Evolutionary conservation across 1,140 invertebrate species (phyloP).

Genomic region (Papilio polyxenes): DNA sequence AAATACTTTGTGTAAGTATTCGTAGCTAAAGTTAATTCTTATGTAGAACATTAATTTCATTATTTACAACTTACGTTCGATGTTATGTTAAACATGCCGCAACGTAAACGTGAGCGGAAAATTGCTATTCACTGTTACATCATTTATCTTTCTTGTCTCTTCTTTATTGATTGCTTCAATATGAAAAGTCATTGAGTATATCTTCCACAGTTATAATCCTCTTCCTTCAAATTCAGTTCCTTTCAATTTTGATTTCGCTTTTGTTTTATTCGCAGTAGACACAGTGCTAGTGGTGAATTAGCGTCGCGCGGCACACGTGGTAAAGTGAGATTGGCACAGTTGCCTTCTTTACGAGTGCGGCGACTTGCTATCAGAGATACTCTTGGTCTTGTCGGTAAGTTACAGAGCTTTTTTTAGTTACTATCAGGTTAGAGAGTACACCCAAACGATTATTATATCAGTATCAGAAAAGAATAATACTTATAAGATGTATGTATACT

Average conservation of each 20-base stretch:
- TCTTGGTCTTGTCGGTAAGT: slow-evolving; percentile 81
- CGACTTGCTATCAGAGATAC: slow-evolving; percentile 79
- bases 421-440: slow-evolving; percentile 25
- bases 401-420: slow-evolving; percentile 25
- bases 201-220: neutral
- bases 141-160: slow-evolving; percentile 34
- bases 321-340: slow-evolving; percentile 48
- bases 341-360: slow-evolving; percentile 77
- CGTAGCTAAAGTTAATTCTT: neutral
- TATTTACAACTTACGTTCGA: neutral
- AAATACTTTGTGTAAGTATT: slow-evolving; percentile 57
- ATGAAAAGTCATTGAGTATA: neutral
- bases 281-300: slow-evolving; percentile 46
- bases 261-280: slow-evolving; percentile 47
- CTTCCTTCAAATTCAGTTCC: neutral
- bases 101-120: neutral
- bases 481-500: too few species aligned
- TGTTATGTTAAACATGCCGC: neutral
- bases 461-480: neutral
- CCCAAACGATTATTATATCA: neutral
- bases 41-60: neutral
- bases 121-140: slow-evolving; percentile 34
- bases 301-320: slow-evolving; percentile 49
- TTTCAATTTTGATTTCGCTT: neutral
- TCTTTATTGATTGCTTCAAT: slow-evolving; percentile 14